Evolutionary conservation across 2,797 vertebrate genomes (phyloP).

Genomic region (Sebastes steindachneri): DNA sequence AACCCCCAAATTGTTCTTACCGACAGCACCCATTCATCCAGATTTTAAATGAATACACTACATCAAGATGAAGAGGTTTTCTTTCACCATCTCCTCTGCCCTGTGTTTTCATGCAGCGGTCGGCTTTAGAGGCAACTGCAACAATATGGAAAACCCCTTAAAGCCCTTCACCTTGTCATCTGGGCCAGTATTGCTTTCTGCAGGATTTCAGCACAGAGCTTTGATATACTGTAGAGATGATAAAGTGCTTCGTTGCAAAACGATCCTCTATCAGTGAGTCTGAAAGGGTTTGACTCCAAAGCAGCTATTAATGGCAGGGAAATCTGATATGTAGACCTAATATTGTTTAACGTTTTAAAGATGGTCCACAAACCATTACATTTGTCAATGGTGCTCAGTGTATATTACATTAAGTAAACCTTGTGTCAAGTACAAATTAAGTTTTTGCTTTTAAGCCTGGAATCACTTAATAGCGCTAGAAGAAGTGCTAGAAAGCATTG

Average conservation of each 20-base stretch:
- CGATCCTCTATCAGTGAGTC: constrained; percentile 23
- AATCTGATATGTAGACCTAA: constrained; percentile 20
- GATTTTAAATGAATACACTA: constrained; percentile 19
- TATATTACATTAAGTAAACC: not conserved
- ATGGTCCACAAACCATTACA: not conserved
- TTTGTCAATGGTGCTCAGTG: not conserved
- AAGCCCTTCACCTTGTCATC: constrained; percentile 45
- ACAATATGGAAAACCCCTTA: constrained; percentile 32
- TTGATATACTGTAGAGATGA: constrained; percentile 38
- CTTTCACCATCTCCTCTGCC: constrained; percentile 12
- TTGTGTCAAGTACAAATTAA: not conserved
- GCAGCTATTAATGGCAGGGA: constrained; percentile 9
- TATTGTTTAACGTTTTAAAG: constrained; percentile 12
- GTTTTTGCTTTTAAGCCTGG: not conserved
- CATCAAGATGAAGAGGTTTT: constrained; percentile 23
- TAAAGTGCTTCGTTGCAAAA: constrained; percentile 36
- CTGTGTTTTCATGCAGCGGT: constrained; percentile 21
- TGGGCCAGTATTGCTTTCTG: constrained; percentile 17
- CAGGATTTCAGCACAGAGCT: constrained; percentile 22
- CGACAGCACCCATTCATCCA: constrained; percentile 4
- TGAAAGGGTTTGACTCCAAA: constrained; percentile 15
- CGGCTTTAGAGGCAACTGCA: constrained; percentile 19
- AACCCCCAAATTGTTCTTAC: constrained; percentile 1
- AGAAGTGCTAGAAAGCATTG: not conserved
- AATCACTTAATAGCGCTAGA: not conserved